Conservation (phyloP, 1,140 invertebrate species). For the Anastrepha obliqua region DNA sequence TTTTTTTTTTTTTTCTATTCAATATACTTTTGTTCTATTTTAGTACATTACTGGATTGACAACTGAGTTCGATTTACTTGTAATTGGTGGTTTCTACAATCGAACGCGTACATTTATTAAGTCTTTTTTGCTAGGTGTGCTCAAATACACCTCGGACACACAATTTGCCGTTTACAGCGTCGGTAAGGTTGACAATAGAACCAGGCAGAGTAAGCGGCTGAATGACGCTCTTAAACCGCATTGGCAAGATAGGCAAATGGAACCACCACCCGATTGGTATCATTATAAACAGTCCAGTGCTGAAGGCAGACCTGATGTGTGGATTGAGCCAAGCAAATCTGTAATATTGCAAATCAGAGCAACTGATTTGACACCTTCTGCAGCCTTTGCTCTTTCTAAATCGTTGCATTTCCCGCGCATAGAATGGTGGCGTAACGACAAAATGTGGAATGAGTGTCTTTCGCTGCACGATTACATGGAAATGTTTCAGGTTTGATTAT, state of each 20-base stretch:
- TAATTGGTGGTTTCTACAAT: conserved; percentile 92
- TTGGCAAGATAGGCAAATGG: conserved; percentile 63
- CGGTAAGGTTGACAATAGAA: conserved; percentile 67
- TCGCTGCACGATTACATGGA: conserved; percentile 83
- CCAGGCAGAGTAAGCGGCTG: conserved; percentile 59
- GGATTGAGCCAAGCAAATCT: conserved; percentile 89
- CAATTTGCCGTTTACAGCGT: conserved; percentile 66
- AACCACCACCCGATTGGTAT: conserved; percentile 72
- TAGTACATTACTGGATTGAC: conserved; percentile 89
- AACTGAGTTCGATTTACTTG: conserved; percentile 90
- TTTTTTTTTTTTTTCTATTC: not conserved
- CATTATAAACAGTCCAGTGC: conserved; percentile 69
- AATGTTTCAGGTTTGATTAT: conserved; percentile 77
- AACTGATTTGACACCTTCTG: conserved; percentile 85
- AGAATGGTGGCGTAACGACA: conserved; percentile 86
- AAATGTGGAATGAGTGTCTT: conserved; percentile 85
- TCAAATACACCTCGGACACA: conserved; percentile 70
- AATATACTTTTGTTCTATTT: conserved; percentile 58
- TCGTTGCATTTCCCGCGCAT: conserved; percentile 92
- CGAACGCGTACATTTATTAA: conserved; percentile 81
- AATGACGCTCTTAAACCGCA: conserved; percentile 62
- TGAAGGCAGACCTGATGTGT: conserved; percentile 83
- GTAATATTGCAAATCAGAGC: conserved; percentile 88
- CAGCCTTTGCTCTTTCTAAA: conserved; percentile 82
- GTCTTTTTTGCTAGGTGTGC: conserved; percentile 87